Percentiles rank a stretch among this genome's conserved stretches.
Conservation (phyloP, 2,113 vertebrate genomes). For the Triplophysa rosa region DNA sequence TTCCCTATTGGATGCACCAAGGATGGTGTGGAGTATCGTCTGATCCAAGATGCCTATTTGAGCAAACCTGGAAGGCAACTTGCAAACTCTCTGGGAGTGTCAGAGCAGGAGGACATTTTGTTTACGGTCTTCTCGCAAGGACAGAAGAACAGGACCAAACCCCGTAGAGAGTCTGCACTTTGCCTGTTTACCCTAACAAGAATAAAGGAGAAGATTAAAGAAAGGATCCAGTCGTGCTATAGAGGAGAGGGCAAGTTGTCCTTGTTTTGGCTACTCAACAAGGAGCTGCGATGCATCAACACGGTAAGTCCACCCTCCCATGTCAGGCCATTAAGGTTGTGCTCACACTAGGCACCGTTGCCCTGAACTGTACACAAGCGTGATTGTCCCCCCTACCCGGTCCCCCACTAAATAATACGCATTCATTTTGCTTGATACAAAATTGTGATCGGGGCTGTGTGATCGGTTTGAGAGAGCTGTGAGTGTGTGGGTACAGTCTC, state of each 20-base stretch:
- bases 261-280: conserved; percentile 97
- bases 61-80: conserved; percentile 87
- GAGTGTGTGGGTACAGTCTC: no score
- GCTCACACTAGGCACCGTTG: no score
- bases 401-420: no score
- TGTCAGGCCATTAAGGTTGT: conserved; percentile 12
- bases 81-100: conserved; percentile 86
- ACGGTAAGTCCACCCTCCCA: conserved; percentile 81
- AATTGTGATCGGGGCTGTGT: no score
- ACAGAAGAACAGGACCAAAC: conserved; percentile 97
- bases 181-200: conserved; percentile 93
- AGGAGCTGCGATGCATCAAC: conserved; percentile 97
- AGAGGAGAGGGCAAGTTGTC: conserved; percentile 94
- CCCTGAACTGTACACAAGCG: not conserved
- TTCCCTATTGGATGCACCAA: conserved; percentile 96
- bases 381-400: no score
- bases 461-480: no score
- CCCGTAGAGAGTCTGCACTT: conserved; percentile 93
- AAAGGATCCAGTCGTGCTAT: conserved; percentile 97
- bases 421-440: no score
- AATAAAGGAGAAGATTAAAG: conserved; percentile 99
- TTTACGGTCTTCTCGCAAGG: conserved; percentile 98
- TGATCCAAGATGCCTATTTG: conserved; percentile 95
- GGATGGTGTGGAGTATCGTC: conserved; percentile 92
- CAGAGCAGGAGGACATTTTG: conserved; percentile 90